These are phyloP conservation scores for Pseudomyrmex pallidus DNA, from an alignment of 1,140 invertebrate genomes.

Conservation along the genomic window DNA sequence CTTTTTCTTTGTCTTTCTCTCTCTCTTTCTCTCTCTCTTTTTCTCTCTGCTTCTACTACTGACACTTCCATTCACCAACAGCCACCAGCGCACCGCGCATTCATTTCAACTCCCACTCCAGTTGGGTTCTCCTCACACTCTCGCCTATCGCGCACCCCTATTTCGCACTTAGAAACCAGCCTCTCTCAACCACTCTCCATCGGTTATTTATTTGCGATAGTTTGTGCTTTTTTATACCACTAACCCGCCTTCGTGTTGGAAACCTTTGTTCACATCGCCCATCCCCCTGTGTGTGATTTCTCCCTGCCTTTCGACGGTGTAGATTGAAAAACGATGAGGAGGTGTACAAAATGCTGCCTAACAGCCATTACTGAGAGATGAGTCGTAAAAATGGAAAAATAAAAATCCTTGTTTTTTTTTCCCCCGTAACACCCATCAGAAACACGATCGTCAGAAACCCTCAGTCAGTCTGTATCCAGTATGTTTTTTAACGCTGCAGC, in stretches of 20 bases:
- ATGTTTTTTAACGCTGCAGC: slow-evolving; percentile 4
- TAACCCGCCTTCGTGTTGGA: slow-evolving; percentile 50
- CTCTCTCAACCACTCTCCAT: slow-evolving; percentile 58
- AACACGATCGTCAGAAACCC: slow-evolving; percentile 11
- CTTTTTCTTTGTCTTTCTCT: not conserved
- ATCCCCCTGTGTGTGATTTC: slow-evolving; percentile 1
- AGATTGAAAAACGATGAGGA: slow-evolving; percentile 18
- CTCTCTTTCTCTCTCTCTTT: too few relatives aligned
- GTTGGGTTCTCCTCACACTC: slow-evolving; percentile 6
- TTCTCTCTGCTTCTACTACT: slow-evolving; percentile 40
- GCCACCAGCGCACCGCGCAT: slow-evolving; percentile 64
- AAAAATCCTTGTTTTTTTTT: slow-evolving; percentile 10
- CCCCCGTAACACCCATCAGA: not conserved
- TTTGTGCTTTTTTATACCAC: slow-evolving; percentile 66
- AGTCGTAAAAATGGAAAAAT: slow-evolving; percentile 48
- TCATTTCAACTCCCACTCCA: slow-evolving; percentile 61
- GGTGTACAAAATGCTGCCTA: slow-evolving; percentile 29
- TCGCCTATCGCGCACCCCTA: slow-evolving; percentile 30
- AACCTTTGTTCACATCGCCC: slow-evolving; percentile 61
- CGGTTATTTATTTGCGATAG: slow-evolving; percentile 76
- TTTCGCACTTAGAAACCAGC: slow-evolving; percentile 49
- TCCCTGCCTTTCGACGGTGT: not conserved
- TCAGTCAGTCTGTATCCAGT: not conserved
- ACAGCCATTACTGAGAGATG: not conserved
- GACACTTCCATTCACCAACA: slow-evolving; percentile 68